Base-by-base conservation (phyloP, 2,113 vertebrate species). In the Cariama cristata region DNA sequence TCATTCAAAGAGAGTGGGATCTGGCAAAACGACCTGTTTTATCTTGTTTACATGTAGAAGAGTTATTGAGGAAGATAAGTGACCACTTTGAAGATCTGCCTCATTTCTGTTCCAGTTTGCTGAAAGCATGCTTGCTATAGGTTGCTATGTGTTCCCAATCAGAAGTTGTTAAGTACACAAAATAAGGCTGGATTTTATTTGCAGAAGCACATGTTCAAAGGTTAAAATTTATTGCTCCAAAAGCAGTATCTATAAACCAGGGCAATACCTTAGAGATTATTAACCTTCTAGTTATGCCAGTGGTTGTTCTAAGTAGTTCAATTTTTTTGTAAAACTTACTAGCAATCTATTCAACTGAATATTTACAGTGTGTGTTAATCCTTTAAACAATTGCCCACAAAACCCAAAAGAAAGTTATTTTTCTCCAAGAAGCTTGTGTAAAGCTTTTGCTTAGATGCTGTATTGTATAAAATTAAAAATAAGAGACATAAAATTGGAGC, bases 161-260 rank as follows among this genome's bases (percentile, higher is more conserved):
- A 97, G 88, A 95, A 96, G 88, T 94, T 89, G 96, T 97, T 96
- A 97, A 97, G 96, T 92, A 97, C 93, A 97, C 92, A 98, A 95
- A 97, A 96, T 97, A 97, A 97, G 95, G 93, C 81, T 93, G 97
- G 79, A 94, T 97, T 97, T 96, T 96, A 97, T 97, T 97, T 97
- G 96, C 93, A 96, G 96, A 97, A 96, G 95, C 67, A 90, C 86
- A 95, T 30, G 94, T 95, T 97, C 97, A 97, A 97, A 96, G 93
- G 95, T 97, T 97, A 97, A 91, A 93, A 96, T 97, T 97, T 97
- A 97, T 88, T 96, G 96, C 97, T 90, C 97, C 82, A 84, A 96
- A 96, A 96, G 93, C 97, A 91, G 74, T 95, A 97, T 97, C 97
- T 94, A 90, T 95, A 95, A 97, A 92, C 62, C 59, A 86, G 86